Evolutionary conservation across 1,140 invertebrate genomes (phyloP).

Genomic region (Drosophila triauraria): DNA sequence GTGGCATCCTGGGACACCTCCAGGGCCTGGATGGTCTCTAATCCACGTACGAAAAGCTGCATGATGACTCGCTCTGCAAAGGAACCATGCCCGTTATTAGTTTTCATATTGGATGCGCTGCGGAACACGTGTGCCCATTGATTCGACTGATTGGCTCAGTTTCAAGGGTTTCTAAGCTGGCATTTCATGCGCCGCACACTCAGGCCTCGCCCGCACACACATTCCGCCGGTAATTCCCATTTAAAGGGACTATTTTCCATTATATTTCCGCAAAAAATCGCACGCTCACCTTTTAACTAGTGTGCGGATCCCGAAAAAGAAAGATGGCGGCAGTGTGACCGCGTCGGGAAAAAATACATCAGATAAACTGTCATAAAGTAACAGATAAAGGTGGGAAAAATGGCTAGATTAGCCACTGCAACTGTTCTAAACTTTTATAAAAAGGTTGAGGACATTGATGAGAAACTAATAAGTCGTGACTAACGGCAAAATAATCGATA

Average conservation of each 20-base stretch:
- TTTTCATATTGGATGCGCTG: slow-evolving; percentile 24
- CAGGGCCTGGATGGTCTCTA: slow-evolving; percentile 77
- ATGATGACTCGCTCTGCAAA: slow-evolving; percentile 77
- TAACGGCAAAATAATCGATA: not conserved
- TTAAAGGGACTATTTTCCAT: slow-evolving; percentile 36
- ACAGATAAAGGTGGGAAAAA: not conserved
- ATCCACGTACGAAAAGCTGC: slow-evolving; percentile 84
- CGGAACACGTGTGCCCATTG: slow-evolving; percentile 62
- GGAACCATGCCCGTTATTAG: slow-evolving; percentile 48
- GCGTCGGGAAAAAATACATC: not conserved
- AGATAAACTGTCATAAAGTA: not conserved
- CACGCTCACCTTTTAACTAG: slow-evolving; percentile 79
- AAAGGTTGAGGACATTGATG: not conserved
- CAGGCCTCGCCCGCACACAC: not conserved
- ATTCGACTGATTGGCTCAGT: slow-evolving; percentile 14
- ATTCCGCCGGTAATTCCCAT: slow-evolving; percentile 14
- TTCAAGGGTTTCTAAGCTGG: not conserved
- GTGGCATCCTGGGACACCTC: slow-evolving; percentile 81
- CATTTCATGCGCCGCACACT: slow-evolving; percentile 37
- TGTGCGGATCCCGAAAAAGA: slow-evolving; percentile 84
- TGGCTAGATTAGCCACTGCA: not conserved
- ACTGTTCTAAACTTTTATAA: not conserved
- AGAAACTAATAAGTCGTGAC: not conserved
- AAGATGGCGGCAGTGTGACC: slow-evolving; percentile 59
- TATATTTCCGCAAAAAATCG: slow-evolving; percentile 52